phyloP scores from a whole-genome alignment of 1,140 invertebrate species.

The Semibalanus balanoides region DNA sequence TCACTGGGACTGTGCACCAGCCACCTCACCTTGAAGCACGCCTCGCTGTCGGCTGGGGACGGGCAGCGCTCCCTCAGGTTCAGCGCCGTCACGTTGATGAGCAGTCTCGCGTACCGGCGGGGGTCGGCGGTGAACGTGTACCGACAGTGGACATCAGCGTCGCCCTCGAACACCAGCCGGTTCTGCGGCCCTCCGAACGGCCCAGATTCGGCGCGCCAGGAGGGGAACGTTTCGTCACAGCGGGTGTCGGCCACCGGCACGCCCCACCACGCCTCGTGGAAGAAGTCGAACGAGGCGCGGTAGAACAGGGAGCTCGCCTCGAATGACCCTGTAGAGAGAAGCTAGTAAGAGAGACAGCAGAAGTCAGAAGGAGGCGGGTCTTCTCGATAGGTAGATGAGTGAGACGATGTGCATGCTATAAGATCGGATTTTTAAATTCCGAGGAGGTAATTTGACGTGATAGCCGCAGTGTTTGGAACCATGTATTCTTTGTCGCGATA shows the following conservation, averaged over 20 bases:
- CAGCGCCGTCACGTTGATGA: constrained; percentile 51
- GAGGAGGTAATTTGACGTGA: no score
- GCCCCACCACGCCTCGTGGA: constrained; percentile 71
- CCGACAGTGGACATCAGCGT: constrained; percentile 55
- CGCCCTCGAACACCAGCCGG: constrained; percentile 66
- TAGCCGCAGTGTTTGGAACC: no score
- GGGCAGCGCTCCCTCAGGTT: constrained; percentile 40
- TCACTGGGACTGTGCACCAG: no score
- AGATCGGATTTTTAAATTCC: no score
- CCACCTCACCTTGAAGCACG: not conserved
- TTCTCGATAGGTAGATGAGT: no score
- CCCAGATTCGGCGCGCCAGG: constrained; percentile 51
- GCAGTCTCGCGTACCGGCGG: constrained; percentile 58
- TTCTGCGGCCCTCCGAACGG: constrained; percentile 62
- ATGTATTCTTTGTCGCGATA: no score
- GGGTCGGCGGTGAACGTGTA: constrained; percentile 69
- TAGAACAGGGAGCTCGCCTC: constrained; percentile 60
- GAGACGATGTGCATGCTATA: no score
- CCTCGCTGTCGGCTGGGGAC: not conserved
- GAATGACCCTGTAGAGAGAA: constrained; percentile 23
- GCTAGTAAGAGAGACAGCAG: no score
- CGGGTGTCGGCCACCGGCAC: constrained; percentile 57
- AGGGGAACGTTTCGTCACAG: constrained; percentile 70
- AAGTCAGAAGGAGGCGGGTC: no score
- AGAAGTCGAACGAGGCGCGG: constrained; percentile 84